Conservation (phyloP, 2,797 vertebrate species). For the Myotis findleyi region DNA sequence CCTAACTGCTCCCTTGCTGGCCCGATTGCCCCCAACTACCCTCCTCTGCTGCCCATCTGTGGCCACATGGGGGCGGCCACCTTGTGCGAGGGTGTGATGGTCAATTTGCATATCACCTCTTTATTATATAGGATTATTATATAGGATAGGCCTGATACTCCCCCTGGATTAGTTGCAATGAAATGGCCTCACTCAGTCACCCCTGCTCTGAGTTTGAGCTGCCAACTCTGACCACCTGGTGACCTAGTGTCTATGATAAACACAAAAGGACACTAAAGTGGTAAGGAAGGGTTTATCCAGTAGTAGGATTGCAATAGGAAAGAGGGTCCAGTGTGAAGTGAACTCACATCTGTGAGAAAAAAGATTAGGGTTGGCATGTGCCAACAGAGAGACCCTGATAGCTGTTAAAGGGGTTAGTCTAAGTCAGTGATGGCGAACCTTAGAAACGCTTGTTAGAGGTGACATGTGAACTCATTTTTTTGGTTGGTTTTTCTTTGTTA, state of each 20-base stretch:
- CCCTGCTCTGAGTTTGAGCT: not conserved
- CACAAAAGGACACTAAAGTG: not conserved
- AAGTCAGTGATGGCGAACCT: too few species aligned
- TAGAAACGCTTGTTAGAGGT: too few species aligned
- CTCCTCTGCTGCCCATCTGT: too few species aligned
- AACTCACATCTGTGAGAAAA: not conserved
- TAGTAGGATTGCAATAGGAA: not conserved
- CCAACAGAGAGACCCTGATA: accelerated
- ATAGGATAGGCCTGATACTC: accelerated
- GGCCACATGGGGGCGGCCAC: too few species aligned
- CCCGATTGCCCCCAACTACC: too few species aligned
- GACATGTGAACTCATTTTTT: too few species aligned
- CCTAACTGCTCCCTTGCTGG: too few species aligned
- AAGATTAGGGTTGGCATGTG: not conserved
- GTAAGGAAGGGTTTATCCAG: not conserved
- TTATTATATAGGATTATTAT: too few species aligned
- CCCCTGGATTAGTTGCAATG: not conserved
- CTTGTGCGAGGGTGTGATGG: too few species aligned
- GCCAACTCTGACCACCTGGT: not conserved
- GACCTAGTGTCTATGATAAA: not conserved
- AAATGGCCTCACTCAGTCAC: not conserved
- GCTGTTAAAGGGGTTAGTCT: accelerated
- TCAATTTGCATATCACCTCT: too few species aligned
- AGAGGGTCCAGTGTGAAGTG: not conserved
- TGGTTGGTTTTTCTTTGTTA: too few species aligned